These are phyloP conservation scores for Erebia ligea DNA, from an alignment of 2,888 invertebrate genomes.

Conservation along the genomic window DNA sequence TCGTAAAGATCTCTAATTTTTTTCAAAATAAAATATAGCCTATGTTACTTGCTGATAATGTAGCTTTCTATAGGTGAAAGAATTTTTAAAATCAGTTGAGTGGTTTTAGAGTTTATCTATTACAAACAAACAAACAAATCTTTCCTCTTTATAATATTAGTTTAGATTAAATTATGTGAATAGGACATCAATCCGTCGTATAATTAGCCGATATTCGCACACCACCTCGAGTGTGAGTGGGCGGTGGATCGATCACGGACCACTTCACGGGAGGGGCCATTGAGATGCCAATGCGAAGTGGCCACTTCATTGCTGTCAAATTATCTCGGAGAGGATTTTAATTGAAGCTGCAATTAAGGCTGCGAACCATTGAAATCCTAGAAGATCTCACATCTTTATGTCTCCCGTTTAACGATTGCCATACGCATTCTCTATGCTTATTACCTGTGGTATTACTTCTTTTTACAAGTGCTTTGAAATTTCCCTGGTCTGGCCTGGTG, in stretches of 20 bases:
- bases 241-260: slow-evolving; percentile 32
- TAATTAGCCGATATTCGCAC: slow-evolving; percentile 16
- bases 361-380: not conserved
- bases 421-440: not conserved
- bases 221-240: slow-evolving; percentile 6
- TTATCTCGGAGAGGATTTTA: slow-evolving; percentile 17
- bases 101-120: no score
- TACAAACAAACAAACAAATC: no score
- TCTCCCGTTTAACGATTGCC: not conserved
- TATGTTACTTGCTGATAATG: no score
- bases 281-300: slow-evolving; percentile 27
- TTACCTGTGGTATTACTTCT: no score
- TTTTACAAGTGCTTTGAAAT: no score
- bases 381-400: not conserved
- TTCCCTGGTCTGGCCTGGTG: no score
- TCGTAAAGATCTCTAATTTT: no score
- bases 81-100: no score
- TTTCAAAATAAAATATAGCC: no score
- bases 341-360: slow-evolving; percentile 1
- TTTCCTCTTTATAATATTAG: no score
- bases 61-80: no score
- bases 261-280: slow-evolving; percentile 27
- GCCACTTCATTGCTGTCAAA: slow-evolving; percentile 28
- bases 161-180: no score
- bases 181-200: not conserved